phyloP scores from a whole-genome alignment of 2,113 vertebrate species.

The Callipepla californica region DNA sequence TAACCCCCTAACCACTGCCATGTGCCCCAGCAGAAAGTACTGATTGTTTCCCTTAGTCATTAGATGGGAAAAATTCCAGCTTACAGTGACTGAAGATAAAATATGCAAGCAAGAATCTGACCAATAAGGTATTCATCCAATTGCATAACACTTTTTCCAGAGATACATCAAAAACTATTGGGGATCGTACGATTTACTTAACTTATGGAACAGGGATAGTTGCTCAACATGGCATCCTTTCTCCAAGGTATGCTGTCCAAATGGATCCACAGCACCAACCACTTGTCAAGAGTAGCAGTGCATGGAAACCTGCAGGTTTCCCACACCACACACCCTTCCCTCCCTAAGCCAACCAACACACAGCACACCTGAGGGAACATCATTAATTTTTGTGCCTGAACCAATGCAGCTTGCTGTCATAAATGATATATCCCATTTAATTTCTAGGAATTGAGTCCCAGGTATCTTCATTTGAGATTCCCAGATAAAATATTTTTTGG shows the following conservation, averaged over 20 bases:
- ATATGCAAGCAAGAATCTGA: background rate
- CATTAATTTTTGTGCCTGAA: accelerated
- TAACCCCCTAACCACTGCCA: background rate
- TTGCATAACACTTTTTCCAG: background rate
- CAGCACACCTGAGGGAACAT: background rate
- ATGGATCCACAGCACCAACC: background rate
- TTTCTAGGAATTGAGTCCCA: background rate
- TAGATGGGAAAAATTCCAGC: background rate
- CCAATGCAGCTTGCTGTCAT: background rate
- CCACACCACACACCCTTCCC: background rate
- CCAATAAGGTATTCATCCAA: background rate
- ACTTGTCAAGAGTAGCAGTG: background rate
- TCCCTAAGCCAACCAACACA: background rate
- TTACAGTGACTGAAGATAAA: background rate
- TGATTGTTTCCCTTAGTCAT: background rate
- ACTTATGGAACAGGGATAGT: background rate
- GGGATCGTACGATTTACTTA: background rate
- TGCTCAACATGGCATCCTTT: accelerated
- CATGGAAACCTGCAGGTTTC: background rate
- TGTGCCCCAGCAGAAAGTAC: accelerated
- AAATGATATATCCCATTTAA: background rate
- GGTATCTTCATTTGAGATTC: background rate
- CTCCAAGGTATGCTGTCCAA: accelerated
- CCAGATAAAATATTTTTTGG: slow-evolving; percentile 1
- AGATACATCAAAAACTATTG: background rate